Percentiles rank a stretch among this genome's conserved stretches.
Evolutionary conservation across 2,113 vertebrate genomes (phyloP).

Genomic region (Desmodus rotundus): DNA sequence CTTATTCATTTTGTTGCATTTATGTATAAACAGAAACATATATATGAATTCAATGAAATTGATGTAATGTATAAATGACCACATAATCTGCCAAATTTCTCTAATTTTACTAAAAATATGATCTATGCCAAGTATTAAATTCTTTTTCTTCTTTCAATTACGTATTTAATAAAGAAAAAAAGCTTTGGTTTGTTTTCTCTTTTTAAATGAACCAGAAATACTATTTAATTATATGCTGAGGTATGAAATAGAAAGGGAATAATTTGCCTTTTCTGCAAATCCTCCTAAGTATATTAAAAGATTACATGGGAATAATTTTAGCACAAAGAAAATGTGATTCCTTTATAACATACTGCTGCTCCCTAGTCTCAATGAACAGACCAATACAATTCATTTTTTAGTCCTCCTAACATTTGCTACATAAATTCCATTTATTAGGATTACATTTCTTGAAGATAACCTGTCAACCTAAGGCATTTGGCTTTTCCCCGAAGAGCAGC

Average conservation of each 20-base stretch:
- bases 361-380: background rate
- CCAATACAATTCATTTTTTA: background rate
- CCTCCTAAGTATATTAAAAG: background rate
- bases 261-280: background rate
- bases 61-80: background rate
- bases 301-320: background rate
- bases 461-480: conserved; percentile 18
- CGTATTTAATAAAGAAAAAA: background rate
- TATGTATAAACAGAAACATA: background rate
- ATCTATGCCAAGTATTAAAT: background rate
- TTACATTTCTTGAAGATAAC: conserved; percentile 54
- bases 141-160: background rate
- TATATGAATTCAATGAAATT: background rate
- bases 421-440: conserved; percentile 40
- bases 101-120: conserved; percentile 14
- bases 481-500: conserved; percentile 11
- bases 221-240: background rate
- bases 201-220: background rate
- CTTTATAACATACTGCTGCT: background rate
- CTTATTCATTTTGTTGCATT: background rate
- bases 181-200: background rate
- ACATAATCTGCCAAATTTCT: background rate
- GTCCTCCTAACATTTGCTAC: background rate
- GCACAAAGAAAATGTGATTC: background rate
- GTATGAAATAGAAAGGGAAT: background rate